Conservation (phyloP, 2,113 vertebrate species). For the Phodopus roborovskii region DNA sequence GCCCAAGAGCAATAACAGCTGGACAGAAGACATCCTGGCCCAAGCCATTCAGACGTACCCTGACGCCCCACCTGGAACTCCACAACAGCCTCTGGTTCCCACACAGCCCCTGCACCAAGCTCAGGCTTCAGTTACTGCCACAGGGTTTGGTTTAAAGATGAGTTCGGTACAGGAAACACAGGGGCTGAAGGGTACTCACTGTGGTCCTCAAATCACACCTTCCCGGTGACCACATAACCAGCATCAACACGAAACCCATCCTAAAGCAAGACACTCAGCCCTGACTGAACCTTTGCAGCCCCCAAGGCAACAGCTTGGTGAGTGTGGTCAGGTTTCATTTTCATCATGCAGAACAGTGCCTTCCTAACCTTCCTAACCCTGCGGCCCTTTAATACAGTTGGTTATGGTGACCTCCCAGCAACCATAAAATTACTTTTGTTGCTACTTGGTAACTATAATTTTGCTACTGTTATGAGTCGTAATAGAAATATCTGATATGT, state of each 20-base stretch:
- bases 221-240: background rate
- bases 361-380: background rate
- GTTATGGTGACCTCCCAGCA: background rate
- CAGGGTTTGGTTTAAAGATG: background rate
- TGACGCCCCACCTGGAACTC: fast-evolving
- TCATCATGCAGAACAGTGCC: background rate
- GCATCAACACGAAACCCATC: fast-evolving
- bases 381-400: background rate
- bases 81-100: background rate
- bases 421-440: background rate
- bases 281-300: background rate
- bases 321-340: conserved; percentile 23
- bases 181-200: background rate
- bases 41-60: fast-evolving
- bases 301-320: background rate
- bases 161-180: background rate
- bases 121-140: background rate
- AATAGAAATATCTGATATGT: background rate
- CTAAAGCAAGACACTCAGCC: background rate
- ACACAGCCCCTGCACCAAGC: fast-evolving
- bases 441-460: background rate
- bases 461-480: background rate
- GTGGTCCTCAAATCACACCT: background rate
- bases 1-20: background rate
- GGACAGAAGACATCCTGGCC: fast-evolving